These are phyloP conservation scores for Haliclona indistincta DNA, from an alignment of 37 sponge, comb jelly and placozoan species.

Conservation along the genomic window DNA sequence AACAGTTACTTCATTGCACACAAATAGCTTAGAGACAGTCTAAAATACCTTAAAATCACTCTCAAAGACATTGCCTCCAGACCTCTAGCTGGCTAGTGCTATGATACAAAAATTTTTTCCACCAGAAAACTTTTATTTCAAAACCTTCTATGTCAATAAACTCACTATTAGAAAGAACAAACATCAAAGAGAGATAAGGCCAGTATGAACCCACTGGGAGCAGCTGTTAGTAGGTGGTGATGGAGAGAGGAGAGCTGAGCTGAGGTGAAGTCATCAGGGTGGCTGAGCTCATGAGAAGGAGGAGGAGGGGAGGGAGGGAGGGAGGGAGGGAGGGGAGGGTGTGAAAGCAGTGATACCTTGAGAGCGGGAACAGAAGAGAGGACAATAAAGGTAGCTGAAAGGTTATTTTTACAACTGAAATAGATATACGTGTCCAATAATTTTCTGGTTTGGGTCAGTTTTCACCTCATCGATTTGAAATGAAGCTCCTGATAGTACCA, in stretches of 20 bases:
- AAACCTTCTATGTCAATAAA: not conserved
- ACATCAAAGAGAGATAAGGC: slow-evolving; percentile 41
- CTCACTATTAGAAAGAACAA: slow-evolving; percentile 15
- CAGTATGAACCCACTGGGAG: slow-evolving; percentile 70
- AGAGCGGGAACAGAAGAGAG: not conserved
- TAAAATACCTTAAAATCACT: too few species aligned
- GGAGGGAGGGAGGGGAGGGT: slow-evolving; percentile 47
- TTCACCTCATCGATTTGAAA: slow-evolving; percentile 64
- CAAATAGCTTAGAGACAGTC: too few species aligned
- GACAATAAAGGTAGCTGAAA: not conserved
- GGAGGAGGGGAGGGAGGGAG: slow-evolving; percentile 75
- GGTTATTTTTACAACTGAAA: not conserved
- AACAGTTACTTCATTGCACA: too few species aligned
- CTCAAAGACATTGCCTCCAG: too few species aligned
- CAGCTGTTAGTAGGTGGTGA: slow-evolving; percentile 34
- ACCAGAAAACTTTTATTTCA: too few species aligned
- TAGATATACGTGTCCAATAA: too few species aligned
- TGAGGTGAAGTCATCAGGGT: slow-evolving; percentile 61
- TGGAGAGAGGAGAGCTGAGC: slow-evolving; percentile 50
- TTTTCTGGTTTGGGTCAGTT: too few species aligned
- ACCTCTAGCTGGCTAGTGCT: too few species aligned
- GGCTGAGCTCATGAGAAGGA: slow-evolving; percentile 48
- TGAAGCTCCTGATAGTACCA: slow-evolving; percentile 51
- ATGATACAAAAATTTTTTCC: too few species aligned
- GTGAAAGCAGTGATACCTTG: slow-evolving; percentile 57